Evolutionary conservation across 1,140 invertebrate genomes (phyloP).

Genomic region (Drosophila erecta): DNA sequence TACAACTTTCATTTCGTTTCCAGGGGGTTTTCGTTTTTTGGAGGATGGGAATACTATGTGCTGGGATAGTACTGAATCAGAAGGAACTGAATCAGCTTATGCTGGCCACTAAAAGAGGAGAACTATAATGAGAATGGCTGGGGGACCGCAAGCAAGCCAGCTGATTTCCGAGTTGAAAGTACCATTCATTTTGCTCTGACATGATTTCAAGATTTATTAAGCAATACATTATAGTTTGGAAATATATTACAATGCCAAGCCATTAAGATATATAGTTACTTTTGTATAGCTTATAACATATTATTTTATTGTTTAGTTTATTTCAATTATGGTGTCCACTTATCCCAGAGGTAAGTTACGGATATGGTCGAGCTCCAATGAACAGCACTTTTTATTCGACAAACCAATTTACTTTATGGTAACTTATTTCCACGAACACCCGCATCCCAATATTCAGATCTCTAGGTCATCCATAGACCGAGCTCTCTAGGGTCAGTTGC

Average conservation of each 20-base stretch:
- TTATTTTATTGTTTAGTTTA: too few relatives aligned
- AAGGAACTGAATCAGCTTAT: constrained; percentile 20
- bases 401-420: not conserved
- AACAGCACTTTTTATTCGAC: not conserved
- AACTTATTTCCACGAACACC: too few relatives aligned
- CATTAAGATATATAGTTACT: not conserved
- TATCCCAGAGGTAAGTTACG: too few relatives aligned
- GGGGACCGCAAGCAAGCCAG: constrained; percentile 7
- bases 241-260: not conserved
- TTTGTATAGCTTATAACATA: too few relatives aligned
- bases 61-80: not conserved
- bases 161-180: constrained; percentile 18
- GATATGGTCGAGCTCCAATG: too few relatives aligned
- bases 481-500: constrained; percentile 19
- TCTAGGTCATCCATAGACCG: not conserved
- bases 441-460: not conserved
- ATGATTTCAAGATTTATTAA: constrained; percentile 3
- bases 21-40: not conserved
- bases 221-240: not conserved
- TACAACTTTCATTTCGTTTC: constrained; percentile 70
- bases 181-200: constrained; percentile 8
- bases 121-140: constrained; percentile 44
- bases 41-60: constrained; percentile 1
- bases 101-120: constrained; percentile 39
- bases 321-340: too few relatives aligned